Conservation (phyloP, 2,797 vertebrate genomes). For the Zenarchopterus dispar region DNA sequence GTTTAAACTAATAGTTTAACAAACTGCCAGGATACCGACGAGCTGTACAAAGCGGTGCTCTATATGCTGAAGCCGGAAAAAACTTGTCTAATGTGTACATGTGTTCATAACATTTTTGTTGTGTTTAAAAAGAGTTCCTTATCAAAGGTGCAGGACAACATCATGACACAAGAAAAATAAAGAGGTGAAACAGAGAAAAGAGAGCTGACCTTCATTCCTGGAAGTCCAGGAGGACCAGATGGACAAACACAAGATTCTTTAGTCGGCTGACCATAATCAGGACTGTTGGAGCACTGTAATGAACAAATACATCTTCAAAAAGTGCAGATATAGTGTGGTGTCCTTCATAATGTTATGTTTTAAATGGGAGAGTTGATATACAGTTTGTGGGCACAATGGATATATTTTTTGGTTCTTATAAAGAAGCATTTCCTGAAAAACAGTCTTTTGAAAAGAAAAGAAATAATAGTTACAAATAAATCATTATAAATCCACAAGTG, state of each 20-base stretch:
- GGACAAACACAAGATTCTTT: slow-evolving; percentile 90
- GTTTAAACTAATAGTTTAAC: slow-evolving; percentile 5
- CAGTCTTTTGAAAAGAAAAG: background rate
- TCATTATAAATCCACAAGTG: background rate
- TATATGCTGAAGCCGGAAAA: too few relatives aligned
- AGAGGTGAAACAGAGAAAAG: background rate
- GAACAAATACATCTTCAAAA: slow-evolving; percentile 11
- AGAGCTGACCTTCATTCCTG: slow-evolving; percentile 88
- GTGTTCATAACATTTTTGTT: background rate
- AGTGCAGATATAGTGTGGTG: background rate
- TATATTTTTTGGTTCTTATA: too few relatives aligned
- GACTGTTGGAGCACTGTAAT: slow-evolving; percentile 89
- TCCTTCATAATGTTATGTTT: background rate
- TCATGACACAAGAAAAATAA: background rate
- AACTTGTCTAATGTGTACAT: too few relatives aligned
- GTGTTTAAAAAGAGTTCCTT: background rate
- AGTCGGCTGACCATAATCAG: slow-evolving; percentile 88
- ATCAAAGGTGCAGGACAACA: background rate
- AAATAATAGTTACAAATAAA: background rate
- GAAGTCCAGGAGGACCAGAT: slow-evolving; percentile 88
- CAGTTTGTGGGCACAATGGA: too few relatives aligned
- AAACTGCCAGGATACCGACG: too few relatives aligned
- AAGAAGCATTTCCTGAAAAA: slow-evolving; percentile 19
- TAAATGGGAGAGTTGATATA: too few relatives aligned
- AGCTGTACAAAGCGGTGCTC: too few relatives aligned